These are phyloP conservation scores for Microcebus griseorufus DNA, from an alignment of 2,113 vertebrate species.

Conservation along the genomic window DNA sequence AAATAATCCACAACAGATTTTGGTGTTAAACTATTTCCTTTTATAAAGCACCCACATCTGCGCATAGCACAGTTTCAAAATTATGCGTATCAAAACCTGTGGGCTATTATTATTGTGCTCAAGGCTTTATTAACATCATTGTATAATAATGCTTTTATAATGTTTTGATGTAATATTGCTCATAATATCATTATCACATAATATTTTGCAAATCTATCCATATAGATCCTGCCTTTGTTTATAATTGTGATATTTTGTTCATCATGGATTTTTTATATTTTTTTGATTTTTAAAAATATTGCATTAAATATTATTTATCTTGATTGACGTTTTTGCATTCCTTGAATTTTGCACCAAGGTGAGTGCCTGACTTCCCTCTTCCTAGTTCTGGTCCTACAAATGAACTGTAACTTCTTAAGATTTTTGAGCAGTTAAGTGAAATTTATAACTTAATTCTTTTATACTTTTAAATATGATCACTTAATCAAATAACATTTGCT, in stretches of 20 bases:
- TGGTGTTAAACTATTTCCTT: background rate
- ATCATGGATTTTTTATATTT: background rate
- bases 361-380: background rate
- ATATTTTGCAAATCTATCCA: background rate
- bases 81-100: background rate
- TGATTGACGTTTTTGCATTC: background rate
- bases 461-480: background rate
- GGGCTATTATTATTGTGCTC: background rate
- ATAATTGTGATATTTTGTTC: background rate
- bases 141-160: background rate
- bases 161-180: background rate
- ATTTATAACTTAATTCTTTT: background rate
- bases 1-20: background rate
- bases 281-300: slow-evolving; percentile 3
- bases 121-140: background rate
- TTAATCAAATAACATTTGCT: background rate
- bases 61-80: background rate
- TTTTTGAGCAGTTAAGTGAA: background rate
- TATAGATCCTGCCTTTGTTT: background rate
- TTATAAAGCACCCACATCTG: background rate
- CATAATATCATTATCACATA: background rate
- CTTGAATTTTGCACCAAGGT: background rate
- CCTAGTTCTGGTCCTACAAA: background rate
- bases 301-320: background rate
- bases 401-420: background rate